Percentiles rank a stretch among this genome's conserved stretches.
Evolutionary conservation across 1,140 invertebrate genomes (phyloP).

Genomic region (Platyscapa corneri): DNA sequence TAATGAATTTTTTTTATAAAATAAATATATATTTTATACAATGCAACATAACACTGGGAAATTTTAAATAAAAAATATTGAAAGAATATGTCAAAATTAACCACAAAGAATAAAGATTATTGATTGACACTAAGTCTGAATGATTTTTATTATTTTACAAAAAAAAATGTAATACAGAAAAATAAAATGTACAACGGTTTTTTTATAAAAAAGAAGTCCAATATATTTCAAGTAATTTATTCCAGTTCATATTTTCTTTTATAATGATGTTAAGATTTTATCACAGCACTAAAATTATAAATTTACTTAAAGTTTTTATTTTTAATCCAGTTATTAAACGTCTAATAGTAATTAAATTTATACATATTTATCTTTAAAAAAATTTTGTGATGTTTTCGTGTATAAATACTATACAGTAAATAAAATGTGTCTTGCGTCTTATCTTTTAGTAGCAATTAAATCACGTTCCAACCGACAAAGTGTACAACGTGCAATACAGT

Average conservation of each 20-base stretch:
- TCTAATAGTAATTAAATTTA: no score
- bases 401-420: background rate
- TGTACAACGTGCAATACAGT: background rate
- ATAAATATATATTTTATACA: no score
- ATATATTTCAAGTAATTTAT: no score
- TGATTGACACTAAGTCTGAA: background rate
- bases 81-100: background rate
- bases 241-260: no score
- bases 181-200: no score
- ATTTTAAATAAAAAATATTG: background rate
- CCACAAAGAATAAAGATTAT: background rate
- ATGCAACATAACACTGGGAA: background rate
- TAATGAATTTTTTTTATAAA: background rate
- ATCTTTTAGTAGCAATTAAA: constrained; percentile 15
- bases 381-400: background rate
- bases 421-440: background rate
- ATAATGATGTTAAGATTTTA: no score
- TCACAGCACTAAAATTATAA: background rate
- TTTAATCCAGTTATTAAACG: background rate
- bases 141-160: background rate
- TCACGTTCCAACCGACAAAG: background rate
- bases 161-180: no score
- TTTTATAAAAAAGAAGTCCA: no score
- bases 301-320: background rate
- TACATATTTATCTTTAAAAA: no score